Evolutionary conservation across 2,888 invertebrate genomes (phyloP).

Genomic region (Pycnomerus fuliginosus): DNA sequence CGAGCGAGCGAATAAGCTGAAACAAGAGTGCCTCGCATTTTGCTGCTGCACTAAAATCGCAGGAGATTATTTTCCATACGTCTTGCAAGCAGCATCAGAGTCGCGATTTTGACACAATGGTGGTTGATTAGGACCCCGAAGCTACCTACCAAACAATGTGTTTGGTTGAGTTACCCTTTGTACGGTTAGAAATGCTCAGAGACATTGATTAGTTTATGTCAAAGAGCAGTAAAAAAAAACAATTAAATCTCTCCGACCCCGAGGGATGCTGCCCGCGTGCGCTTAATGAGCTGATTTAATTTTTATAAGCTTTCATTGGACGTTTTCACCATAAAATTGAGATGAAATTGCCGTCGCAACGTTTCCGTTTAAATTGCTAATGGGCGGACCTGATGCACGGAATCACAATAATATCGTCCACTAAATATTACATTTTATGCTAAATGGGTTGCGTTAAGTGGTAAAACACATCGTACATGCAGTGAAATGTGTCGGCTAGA

Average conservation of each 20-base stretch:
- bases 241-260: slow-evolving; percentile 12
- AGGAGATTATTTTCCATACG: slow-evolving; percentile 16
- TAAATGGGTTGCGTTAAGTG: slow-evolving; percentile 8
- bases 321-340: slow-evolving; percentile 6
- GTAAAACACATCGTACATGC: slow-evolving; percentile 9
- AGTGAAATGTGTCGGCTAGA: slow-evolving; percentile 10
- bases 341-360: too few relatives aligned
- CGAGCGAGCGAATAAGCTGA: too few relatives aligned
- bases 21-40: too few relatives aligned
- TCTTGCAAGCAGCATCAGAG: too few relatives aligned
- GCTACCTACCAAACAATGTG: too few relatives aligned
- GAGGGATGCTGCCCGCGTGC: slow-evolving; percentile 6
- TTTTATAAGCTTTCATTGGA: slow-evolving; percentile 15
- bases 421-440: slow-evolving; percentile 10
- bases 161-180: too few relatives aligned
- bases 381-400: slow-evolving; percentile 4
- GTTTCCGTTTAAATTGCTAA: slow-evolving; percentile 6
- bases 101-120: slow-evolving; percentile 11
- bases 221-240: slow-evolving; percentile 8
- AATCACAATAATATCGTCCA: slow-evolving; percentile 4
- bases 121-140: slow-evolving; percentile 8
- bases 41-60: too few relatives aligned
- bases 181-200: too few relatives aligned
- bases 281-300: slow-evolving; percentile 20
- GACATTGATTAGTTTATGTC: too few relatives aligned